Base-by-base conservation (phyloP, 2,888 invertebrate species). In the Melangyna quadrimaculata region DNA sequence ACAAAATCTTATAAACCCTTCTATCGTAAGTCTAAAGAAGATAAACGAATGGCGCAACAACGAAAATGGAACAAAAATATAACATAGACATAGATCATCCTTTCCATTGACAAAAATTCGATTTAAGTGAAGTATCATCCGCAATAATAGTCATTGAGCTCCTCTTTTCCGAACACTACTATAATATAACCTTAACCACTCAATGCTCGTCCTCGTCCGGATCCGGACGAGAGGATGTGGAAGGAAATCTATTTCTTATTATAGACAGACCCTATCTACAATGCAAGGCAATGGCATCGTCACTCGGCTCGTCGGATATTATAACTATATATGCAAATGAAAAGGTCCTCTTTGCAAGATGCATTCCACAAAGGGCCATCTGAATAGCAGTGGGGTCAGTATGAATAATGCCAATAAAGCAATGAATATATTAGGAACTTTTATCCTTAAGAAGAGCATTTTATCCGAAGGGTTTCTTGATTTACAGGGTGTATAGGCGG, bases 351-450 rank as follows among this genome's bases (percentile, higher is more conserved):
- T 55, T 37, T 22, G 48, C 32, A 45, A 35, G 65, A 19, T 73
- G 61, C 63, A 61, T 45, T 70, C 57, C 74, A 48, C 67, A 74
- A 78, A 74, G 53, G 74, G 69, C 37, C 53, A 22, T 63, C n/a
- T 67, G 51, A 19, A 67, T 32, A 37, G 35, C 63, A 67, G 55
- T 14, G 51, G 12, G 48, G 65, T 40, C 43, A 61, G 43, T 71
- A 84, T 80, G 80, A 84, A 84, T 84, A 84, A 84, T 84, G 75
- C 80, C 84, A 72, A 69, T 75, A 71, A 77, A 69, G 84, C 71
- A 84, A 84, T 84, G 84, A 84, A 84, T 84, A 80, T 61, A 80
- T 84, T 84, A 84, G 67, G 43, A 59, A 59, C 22, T 37, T 67
- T 24, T 35, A 72, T 67, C 51, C 35, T 51, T 10, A 22, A 45